Percentiles rank a stretch among this genome's conserved stretches.
phyloP scores from a whole-genome alignment of 2,797 vertebrate species.

The Crypturellus tataupa region DNA sequence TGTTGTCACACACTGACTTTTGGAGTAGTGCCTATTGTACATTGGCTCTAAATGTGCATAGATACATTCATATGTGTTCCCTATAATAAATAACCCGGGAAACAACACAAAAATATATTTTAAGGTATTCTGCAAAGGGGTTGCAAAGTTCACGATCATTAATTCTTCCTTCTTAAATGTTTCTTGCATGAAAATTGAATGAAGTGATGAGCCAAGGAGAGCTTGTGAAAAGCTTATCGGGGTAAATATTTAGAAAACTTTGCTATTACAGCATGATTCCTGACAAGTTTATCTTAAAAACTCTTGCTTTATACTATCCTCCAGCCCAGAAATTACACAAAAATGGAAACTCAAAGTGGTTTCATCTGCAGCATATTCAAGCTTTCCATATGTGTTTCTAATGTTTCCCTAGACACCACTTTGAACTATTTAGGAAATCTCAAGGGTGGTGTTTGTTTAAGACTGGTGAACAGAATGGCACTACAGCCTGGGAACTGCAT shows the following conservation, averaged over 20 bases:
- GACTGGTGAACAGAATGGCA: conserved; percentile 53
- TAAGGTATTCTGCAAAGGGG: not conserved
- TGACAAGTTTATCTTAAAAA: conserved; percentile 53
- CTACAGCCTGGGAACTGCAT: conserved; percentile 53
- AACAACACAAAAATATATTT: conserved; percentile 30
- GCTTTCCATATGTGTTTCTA: conserved; percentile 49
- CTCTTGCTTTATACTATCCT: not conserved
- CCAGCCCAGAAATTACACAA: conserved; percentile 33
- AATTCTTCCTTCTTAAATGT: conserved; percentile 25
- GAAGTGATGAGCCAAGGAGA: not conserved
- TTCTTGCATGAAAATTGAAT: conserved; percentile 47
- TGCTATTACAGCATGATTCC: conserved; percentile 17
- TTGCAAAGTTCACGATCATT: conserved; percentile 9
- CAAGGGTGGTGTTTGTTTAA: conserved; percentile 43
- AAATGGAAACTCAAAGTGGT: conserved; percentile 48
- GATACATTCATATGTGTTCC: not conserved
- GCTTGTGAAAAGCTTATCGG: conserved; percentile 37
- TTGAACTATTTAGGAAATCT: conserved; percentile 62
- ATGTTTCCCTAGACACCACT: conserved; percentile 61
- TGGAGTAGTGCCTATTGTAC: not conserved
- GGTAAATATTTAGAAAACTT: conserved; percentile 67
- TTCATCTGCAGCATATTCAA: conserved; percentile 28
- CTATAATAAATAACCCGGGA: not conserved
- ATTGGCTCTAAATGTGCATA: not conserved
- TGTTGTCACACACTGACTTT: not conserved